Base-by-base conservation (phyloP, 2,113 vertebrate genomes). In the Amphilophus citrinellus region DNA sequence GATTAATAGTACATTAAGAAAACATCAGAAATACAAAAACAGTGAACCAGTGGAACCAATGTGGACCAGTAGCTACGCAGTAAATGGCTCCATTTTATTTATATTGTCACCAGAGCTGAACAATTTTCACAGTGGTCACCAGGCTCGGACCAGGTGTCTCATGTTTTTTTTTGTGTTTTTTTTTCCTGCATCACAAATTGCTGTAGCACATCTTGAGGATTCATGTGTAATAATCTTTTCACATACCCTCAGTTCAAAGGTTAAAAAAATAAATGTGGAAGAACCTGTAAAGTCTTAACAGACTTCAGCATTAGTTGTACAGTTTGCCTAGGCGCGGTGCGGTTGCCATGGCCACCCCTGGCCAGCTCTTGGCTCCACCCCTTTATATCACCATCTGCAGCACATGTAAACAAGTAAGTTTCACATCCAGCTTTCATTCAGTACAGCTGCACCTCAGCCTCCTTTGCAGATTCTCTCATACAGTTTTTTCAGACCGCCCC, bases 81-180 rank as follows among this genome's bases (percentile, higher is more conserved):
- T 10, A 13, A 39, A 8, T 39, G 37, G 7, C 37, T 39, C 13
- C 42, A 39, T 44, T 44, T 37, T 47, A 14, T 66, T 66, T 66
- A 24, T 24, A 24, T 24, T 24, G 24, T 24, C 24, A 24, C 24
- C 62, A 42, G 20, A 39, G 62, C 35, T 3, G 62, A 35, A 8
- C 39, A 7, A 5, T 65, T 65, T 65, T 65, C 62, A 22, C 11
- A 42, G 63, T 13, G 15, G 42, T 44, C 62, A 42, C 37, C n/a
- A 66, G 37, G n/a, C n/a, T 9, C 22, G 62, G 37, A 65, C n/a
- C 0, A 0, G 39, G 7, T 44, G 39, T 10, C 39, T 66, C 63
- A 0, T 7, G 2, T 30, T 30, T 30, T 2, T 44, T 6, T 35
- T 35, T 35, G 1, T 35, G 8, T 39, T 6, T 18, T 44, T 47